Evolutionary conservation across 1,140 invertebrate genomes (phyloP).

Genomic region (Platyscapa corneri): DNA sequence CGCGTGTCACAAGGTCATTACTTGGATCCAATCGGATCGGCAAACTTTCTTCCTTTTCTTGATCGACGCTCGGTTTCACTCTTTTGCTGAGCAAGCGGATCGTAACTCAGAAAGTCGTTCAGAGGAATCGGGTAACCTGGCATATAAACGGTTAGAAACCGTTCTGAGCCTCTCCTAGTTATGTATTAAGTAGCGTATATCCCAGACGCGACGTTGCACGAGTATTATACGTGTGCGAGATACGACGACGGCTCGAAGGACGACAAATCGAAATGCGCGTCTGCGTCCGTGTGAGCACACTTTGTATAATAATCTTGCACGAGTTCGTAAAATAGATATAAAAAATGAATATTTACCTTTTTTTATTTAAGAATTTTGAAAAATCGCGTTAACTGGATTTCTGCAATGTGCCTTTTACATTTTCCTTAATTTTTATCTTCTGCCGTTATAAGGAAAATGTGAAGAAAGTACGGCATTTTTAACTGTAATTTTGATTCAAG

Average conservation of each 20-base stretch:
- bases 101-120: constrained; percentile 51
- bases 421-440: background rate
- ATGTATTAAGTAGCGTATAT: background rate
- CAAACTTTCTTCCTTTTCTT: constrained; percentile 22
- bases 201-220: background rate
- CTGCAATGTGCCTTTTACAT: background rate
- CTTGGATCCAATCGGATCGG: constrained; percentile 38
- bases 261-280: background rate
- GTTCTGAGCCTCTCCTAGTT: constrained; percentile 24
- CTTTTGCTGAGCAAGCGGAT: constrained; percentile 50
- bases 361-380: background rate
- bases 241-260: background rate
- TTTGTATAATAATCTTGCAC: background rate
- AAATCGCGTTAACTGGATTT: background rate
- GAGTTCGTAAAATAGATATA: background rate
- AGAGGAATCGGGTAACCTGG: constrained; percentile 47
- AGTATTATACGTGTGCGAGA: background rate
- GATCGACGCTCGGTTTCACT: background rate
- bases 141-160: constrained; percentile 55
- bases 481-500: too few relatives aligned
- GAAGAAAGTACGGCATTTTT: too few relatives aligned
- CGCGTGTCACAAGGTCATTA: constrained; percentile 48
- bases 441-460: too few relatives aligned
- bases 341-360: background rate
- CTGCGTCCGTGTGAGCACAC: background rate